phyloP scores from a whole-genome alignment of 2,113 vertebrate species.

The Mustela nigripes region DNA sequence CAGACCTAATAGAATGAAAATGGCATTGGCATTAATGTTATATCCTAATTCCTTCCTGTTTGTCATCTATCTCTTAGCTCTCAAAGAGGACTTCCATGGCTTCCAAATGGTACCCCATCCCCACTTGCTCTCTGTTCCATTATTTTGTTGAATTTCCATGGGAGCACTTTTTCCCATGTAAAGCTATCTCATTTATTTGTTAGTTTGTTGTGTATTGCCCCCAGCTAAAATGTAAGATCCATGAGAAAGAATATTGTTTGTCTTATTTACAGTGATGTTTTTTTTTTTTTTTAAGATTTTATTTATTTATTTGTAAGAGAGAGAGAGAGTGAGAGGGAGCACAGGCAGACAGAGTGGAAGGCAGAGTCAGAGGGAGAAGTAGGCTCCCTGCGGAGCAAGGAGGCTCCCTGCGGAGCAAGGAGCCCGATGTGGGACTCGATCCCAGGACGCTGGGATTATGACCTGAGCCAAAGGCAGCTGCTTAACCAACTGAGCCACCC shows the following conservation, averaged over 20 bases:
- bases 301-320: no score
- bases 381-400: no score
- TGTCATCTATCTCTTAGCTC: not conserved
- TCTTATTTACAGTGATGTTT: not conserved
- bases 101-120: fast-evolving
- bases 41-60: fast-evolving
- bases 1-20: not conserved
- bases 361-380: no score
- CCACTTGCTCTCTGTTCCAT: not conserved
- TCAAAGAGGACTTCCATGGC: not conserved
- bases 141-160: not conserved
- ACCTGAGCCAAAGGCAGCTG: no score
- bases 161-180: not conserved
- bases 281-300: not conserved
- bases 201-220: not conserved
- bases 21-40: not conserved
- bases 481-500: no score
- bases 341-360: no score
- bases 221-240: not conserved
- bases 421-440: no score
- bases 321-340: no score
- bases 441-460: no score
- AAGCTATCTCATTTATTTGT: not conserved
- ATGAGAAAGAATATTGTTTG: not conserved
- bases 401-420: no score